Evolutionary conservation across 2,888 invertebrate species (phyloP).

Genomic region (Xestia ashworthii): DNA sequence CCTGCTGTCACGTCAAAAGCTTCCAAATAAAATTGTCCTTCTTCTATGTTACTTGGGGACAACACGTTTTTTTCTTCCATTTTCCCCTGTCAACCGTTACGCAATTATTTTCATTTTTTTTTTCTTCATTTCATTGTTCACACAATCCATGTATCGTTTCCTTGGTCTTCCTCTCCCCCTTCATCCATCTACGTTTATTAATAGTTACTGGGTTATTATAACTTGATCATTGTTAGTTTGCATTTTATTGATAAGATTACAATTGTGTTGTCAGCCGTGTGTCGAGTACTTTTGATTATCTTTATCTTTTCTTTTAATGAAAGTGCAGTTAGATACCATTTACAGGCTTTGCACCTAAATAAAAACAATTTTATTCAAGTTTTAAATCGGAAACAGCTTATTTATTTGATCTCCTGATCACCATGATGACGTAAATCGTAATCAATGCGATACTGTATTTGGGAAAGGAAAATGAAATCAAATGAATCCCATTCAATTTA

Average conservation of each 20-base stretch:
- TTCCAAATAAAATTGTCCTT: neutral
- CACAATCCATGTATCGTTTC: too few relatives aligned
- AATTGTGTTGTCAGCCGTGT: slow-evolving; percentile 37
- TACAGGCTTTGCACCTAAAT: neutral
- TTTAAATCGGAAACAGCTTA: neutral
- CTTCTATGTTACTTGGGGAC: too few relatives aligned
- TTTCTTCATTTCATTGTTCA: too few relatives aligned
- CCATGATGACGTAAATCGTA: slow-evolving; percentile 14
- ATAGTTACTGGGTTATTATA: slow-evolving; percentile 37
- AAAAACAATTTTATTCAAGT: slow-evolving; percentile 1
- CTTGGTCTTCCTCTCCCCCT: too few relatives aligned
- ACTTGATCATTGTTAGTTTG: slow-evolving; percentile 47
- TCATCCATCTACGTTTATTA: neutral
- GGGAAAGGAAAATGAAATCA: neutral
- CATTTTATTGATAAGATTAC: slow-evolving; percentile 61
- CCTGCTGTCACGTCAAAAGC: neutral
- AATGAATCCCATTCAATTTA: slow-evolving; percentile 8
- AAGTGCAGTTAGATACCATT: slow-evolving; percentile 5
- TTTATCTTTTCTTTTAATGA: slow-evolving; percentile 33
- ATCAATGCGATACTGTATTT: neutral
- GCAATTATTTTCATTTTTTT: too few relatives aligned
- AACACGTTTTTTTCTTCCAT: too few relatives aligned
- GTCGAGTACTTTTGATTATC: slow-evolving; percentile 38
- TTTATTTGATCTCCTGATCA: slow-evolving; percentile 1
- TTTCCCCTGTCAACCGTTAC: too few relatives aligned